These are phyloP conservation scores for Neogobius melanostomus DNA, from an alignment of 2,113 vertebrate genomes.

Conservation along the genomic window DNA sequence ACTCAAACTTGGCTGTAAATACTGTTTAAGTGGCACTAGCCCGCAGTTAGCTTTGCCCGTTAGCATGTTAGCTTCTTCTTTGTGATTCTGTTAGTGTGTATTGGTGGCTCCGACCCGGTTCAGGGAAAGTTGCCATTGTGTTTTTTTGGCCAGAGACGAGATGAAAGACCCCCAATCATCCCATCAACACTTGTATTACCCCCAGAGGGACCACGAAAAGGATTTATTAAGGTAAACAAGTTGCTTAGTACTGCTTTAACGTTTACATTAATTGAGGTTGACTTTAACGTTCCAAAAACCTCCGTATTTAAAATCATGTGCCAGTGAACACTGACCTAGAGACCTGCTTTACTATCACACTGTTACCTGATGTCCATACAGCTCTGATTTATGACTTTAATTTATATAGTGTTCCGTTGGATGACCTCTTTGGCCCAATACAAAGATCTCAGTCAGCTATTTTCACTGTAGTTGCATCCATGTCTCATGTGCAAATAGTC, in stretches of 20 bases:
- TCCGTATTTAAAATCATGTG: neutral
- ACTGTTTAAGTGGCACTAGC: too few relatives aligned
- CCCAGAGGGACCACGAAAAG: too few relatives aligned
- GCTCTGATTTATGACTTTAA: slow-evolving; percentile 5
- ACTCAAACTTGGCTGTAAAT: too few relatives aligned
- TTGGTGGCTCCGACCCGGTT: too few relatives aligned
- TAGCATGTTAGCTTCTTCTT: too few relatives aligned
- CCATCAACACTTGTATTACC: too few relatives aligned
- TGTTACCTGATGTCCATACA: slow-evolving; percentile 1
- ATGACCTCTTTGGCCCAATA: neutral
- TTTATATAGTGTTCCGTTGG: neutral
- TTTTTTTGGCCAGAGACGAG: too few relatives aligned
- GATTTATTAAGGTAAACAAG: too few relatives aligned
- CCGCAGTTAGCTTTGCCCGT: too few relatives aligned
- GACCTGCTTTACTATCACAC: neutral
- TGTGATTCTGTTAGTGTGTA: too few relatives aligned
- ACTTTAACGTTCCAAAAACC: neutral
- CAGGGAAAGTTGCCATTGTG: too few relatives aligned
- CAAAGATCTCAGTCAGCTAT: neutral
- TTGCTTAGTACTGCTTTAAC: neutral
- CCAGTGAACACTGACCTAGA: neutral
- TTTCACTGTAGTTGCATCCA: neutral
- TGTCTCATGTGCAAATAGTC: neutral
- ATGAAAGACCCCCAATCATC: too few relatives aligned
- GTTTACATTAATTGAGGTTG: neutral